phyloP scores from a whole-genome alignment of 1,140 invertebrate species.

The Orussus abietinus region DNA sequence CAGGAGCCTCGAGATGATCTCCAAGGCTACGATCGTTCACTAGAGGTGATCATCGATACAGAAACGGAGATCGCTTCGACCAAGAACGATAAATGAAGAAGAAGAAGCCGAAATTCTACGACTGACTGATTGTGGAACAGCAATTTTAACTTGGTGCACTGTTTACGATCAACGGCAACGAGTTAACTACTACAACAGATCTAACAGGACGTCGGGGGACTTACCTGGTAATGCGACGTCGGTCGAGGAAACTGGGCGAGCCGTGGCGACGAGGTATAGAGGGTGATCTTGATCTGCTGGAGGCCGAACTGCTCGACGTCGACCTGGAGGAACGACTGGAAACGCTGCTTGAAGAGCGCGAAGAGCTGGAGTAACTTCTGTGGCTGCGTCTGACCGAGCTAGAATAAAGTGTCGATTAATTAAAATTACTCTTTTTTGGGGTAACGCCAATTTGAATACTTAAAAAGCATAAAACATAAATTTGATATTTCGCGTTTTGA shows the following conservation, averaged over 20 bases:
- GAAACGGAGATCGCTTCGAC: too few species aligned
- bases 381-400: conserved; percentile 3
- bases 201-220: not conserved
- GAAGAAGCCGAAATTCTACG: conserved; percentile 19
- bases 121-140: conserved; percentile 20
- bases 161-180: conserved; percentile 17
- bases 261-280: conserved; percentile 77
- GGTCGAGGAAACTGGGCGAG: conserved; percentile 79
- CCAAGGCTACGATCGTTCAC: too few species aligned
- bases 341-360: conserved; percentile 8
- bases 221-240: conserved; percentile 80
- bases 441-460: not conserved
- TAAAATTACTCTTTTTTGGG: too few species aligned
- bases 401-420: too few species aligned
- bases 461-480: conserved; percentile 2
- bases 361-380: conserved; percentile 8
- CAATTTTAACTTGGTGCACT: conserved; percentile 23
- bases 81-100: conserved; percentile 16
- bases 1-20: too few species aligned
- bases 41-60: not conserved
- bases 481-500: not conserved
- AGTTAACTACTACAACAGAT: conserved; percentile 15
- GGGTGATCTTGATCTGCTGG: conserved; percentile 62
- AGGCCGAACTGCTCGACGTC: conserved; percentile 15
- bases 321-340: conserved; percentile 4